These are phyloP conservation scores for Cryptotis parvus DNA, from an alignment of 2,113 vertebrate species.

Conservation along the genomic window DNA sequence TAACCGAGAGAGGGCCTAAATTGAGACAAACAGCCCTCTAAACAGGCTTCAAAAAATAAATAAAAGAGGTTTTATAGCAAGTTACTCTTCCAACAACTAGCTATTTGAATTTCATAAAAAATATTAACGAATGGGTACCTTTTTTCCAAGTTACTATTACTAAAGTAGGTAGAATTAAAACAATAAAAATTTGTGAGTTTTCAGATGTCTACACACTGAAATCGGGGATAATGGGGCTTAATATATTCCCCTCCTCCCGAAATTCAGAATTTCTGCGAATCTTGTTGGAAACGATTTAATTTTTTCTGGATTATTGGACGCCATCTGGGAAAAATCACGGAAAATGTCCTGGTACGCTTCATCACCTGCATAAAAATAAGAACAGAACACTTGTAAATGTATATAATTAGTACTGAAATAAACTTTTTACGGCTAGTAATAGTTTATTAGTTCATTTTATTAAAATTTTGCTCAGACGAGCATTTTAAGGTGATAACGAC, in stretches of 20 bases:
- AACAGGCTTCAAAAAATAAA: constrained; percentile 13
- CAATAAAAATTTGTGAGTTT: constrained; percentile 70
- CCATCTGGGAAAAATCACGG: constrained; percentile 99
- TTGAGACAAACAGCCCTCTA: constrained; percentile 45
- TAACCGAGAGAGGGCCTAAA: constrained; percentile 24
- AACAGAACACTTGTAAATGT: constrained; percentile 65
- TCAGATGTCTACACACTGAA: constrained; percentile 74
- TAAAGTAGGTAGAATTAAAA: constrained; percentile 77
- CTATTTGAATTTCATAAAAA: constrained; percentile 77
- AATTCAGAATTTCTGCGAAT: constrained; percentile 90
- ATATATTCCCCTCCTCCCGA: constrained; percentile 75
- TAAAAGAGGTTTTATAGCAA: constrained; percentile 48
- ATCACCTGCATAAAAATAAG: constrained; percentile 90
- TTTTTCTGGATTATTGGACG: constrained; percentile 98
- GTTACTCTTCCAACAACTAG: constrained; percentile 74
- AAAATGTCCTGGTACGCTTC: constrained; percentile 99
- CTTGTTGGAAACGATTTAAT: constrained; percentile 95
- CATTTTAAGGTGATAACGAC: constrained; percentile 53
- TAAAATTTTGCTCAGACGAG: constrained; percentile 56
- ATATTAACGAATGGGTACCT: constrained; percentile 64
- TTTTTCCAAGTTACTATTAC: constrained; percentile 75
- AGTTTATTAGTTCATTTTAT: constrained; percentile 48
- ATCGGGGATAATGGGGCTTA: constrained; percentile 22
- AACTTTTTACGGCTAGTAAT: constrained; percentile 48
- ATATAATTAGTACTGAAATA: constrained; percentile 41